Base-by-base conservation (phyloP, 1,140 invertebrate species). In the Philopotamus ludificatus region DNA sequence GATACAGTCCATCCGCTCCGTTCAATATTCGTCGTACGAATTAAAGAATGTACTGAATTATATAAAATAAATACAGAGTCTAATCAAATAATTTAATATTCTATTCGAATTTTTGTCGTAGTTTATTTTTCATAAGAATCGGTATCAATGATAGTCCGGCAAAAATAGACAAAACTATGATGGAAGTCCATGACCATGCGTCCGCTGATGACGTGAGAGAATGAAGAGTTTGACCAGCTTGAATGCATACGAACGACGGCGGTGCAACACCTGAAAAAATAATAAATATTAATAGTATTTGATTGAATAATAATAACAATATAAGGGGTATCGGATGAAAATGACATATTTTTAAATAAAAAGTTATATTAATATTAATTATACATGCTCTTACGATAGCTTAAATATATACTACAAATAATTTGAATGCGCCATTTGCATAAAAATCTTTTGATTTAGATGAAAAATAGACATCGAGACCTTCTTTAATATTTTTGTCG, bases 161-260 rank as follows among this genome's bases (percentile, higher is more conserved):
- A 76, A 95, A 92, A 2, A 88, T 66, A 41, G 81, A 86, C 1
- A 98, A 80, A 7, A 95, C 76, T 3, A 87, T 77, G 22, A 98
- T 82, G 21, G 94, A 96, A 7, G 84, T 89, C 88, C 89, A 94
- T 0, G 95, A 96, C 79, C 96, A 89, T 3, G 94, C 89, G 71
- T 93, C 93, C 71, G 87, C 87, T 0, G 93, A 93, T 4, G 93
- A 94, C 1, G 94, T 93, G 74, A 99, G 82, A 65, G 94, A 87
- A 69, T 99, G 91, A 16, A 99, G 79, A 0, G 97, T 99, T 73
- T 94, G 95, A 16, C 97, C 98, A 41, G 95, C 95, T 82, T 99
- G 95, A 71, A 99, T 97, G 0, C 94, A 95, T 1, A 99, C 87
- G 77, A 99, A 94, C 2, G 96, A 98, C 26, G 97, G 97, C 49